Percentiles rank a stretch among this genome's conserved stretches.
Conservation (phyloP, 2,113 vertebrate species). For the Coryphaenoides rupestris region DNA sequence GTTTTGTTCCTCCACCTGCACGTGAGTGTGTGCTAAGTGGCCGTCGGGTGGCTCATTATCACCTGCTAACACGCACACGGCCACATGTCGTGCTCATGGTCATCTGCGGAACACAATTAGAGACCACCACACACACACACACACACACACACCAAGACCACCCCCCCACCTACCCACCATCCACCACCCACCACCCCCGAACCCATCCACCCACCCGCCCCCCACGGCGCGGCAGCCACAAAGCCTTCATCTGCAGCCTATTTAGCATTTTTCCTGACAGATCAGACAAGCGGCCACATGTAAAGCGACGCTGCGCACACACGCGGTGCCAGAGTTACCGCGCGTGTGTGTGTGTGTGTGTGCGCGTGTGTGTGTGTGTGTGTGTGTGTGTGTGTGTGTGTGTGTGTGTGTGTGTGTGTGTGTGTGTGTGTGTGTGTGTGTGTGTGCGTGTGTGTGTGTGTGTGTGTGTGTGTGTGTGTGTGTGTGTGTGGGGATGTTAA, state of each 20-base stretch:
- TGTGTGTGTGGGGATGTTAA: no score
- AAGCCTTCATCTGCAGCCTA: conserved; percentile 9
- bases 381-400: no score
- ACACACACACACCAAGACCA: no score
- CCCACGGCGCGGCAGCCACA: no score
- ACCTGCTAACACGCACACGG: conserved; percentile 42
- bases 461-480: no score
- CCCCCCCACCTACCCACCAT: not conserved
- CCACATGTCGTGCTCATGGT: conserved; percentile 36
- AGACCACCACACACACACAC: no score
- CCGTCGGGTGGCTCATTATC: conserved; percentile 33
- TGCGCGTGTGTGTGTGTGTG: no score
- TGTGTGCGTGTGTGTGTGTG: no score
- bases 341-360: not conserved
- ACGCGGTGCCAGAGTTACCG: conserved; percentile 18
- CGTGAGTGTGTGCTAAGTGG: not conserved
- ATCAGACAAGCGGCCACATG: conserved; percentile 28
- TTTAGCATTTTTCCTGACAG: conserved; percentile 45
- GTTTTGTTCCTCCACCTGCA: no score
- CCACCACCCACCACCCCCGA: conserved; percentile 20
- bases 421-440: no score
- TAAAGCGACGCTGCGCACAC: conserved; percentile 32
- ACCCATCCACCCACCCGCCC: not conserved
- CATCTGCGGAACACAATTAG: conserved; percentile 27
- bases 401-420: no score